phyloP scores from a whole-genome alignment of 2,113 vertebrate genomes.

The Desmodus rotundus region DNA sequence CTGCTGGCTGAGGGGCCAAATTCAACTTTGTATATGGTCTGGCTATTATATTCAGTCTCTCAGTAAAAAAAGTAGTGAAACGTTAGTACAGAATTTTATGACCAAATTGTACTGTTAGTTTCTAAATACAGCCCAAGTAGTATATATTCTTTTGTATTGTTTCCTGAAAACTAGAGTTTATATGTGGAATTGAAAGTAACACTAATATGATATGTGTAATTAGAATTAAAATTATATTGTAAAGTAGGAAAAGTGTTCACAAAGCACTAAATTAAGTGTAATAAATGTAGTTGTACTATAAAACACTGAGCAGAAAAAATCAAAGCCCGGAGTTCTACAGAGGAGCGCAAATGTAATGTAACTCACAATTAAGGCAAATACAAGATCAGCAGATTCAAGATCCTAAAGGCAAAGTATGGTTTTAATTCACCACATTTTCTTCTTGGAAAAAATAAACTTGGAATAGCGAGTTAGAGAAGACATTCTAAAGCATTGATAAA shows the following conservation, averaged over 20 bases:
- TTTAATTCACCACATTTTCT: background rate
- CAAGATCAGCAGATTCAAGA: background rate
- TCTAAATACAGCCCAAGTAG: background rate
- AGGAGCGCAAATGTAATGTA: background rate
- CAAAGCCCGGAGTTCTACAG: background rate
- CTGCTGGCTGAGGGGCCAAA: background rate
- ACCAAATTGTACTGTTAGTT: background rate
- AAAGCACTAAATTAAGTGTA: background rate
- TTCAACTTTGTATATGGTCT: background rate
- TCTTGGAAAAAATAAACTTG: background rate
- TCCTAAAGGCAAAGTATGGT: background rate
- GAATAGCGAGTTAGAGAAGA: background rate
- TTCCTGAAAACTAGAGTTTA: background rate
- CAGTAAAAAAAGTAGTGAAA: background rate
- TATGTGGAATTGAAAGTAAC: background rate
- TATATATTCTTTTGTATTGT: background rate
- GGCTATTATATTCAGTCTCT: background rate
- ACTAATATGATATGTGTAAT: background rate
- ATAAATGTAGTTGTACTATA: background rate
- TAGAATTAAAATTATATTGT: constrained; percentile 14
- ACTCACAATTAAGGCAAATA: background rate
- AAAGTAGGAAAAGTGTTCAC: background rate
- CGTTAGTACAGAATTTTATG: background rate
- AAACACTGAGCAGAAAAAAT: background rate
- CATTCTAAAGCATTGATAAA: background rate